These are phyloP conservation scores for Acheta domesticus DNA, from an alignment of 2,888 invertebrate species.

Conservation along the genomic window DNA sequence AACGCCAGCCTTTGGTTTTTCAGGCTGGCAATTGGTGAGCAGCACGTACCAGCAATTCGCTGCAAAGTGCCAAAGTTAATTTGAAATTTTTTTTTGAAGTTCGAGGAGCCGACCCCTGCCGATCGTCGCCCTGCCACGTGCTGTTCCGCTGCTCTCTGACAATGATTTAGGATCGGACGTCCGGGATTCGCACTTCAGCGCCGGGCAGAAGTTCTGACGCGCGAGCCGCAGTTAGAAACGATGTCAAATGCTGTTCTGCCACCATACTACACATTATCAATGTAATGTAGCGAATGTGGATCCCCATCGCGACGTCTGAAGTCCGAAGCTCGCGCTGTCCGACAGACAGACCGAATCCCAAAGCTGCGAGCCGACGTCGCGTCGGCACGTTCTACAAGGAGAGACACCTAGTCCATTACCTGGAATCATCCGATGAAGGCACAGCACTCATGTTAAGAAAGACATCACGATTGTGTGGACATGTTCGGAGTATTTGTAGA, in stretches of 20 bases:
- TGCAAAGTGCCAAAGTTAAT: neutral
- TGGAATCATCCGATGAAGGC: no score
- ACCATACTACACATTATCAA: neutral
- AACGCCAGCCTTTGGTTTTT: no score
- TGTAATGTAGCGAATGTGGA: neutral
- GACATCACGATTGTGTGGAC: no score
- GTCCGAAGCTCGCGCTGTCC: neutral
- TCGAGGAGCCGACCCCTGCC: neutral
- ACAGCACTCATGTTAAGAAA: no score
- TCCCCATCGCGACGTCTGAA: neutral
- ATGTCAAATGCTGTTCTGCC: constrained; percentile 2
- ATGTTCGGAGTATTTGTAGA: no score
- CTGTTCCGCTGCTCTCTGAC: neutral
- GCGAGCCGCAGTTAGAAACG: neutral
- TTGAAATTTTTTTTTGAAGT: neutral
- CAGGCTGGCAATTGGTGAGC: neutral
- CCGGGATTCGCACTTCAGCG: neutral
- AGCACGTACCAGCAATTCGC: neutral
- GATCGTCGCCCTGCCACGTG: constrained; percentile 1
- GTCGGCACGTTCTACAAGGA: no score
- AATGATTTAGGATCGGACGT: constrained; percentile 18
- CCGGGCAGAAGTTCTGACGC: neutral
- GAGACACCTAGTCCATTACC: no score
- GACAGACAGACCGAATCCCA: neutral
- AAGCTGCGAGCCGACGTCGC: no score